Evolutionary conservation across 1,140 invertebrate genomes (phyloP).

Genomic region (Hyphantria cunea): DNA sequence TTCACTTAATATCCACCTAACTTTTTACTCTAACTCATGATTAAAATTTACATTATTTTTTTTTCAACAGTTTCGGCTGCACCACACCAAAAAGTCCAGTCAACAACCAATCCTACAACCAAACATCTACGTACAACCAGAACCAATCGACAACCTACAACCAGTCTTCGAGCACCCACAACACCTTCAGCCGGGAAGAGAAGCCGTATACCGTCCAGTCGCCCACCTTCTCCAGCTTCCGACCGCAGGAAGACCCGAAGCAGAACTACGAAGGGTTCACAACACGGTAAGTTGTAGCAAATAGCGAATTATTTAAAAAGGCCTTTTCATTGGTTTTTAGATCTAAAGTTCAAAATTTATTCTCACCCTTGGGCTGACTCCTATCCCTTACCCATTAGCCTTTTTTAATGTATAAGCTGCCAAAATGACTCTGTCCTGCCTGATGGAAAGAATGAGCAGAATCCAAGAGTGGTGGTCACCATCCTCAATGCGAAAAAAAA

Average conservation of each 20-base stretch:
- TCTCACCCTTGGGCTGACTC: no score
- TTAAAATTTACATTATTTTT: no score
- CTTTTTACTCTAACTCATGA: no score
- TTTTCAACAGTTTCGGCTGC: slow-evolving; percentile 13
- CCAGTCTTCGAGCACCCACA: slow-evolving; percentile 10
- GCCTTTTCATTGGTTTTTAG: slow-evolving; percentile 7
- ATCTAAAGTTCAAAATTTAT: neutral
- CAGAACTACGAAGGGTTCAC: slow-evolving; percentile 84
- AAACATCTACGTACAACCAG: neutral
- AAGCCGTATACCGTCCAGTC: slow-evolving; percentile 61
- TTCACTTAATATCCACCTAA: no score
- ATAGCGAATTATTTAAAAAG: neutral
- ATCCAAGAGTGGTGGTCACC: no score
- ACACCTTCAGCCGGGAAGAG: slow-evolving; percentile 34
- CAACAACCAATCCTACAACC: slow-evolving; percentile 8
- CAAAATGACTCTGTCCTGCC: no score
- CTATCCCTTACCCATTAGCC: no score
- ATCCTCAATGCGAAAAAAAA: no score
- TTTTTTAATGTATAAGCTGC: no score
- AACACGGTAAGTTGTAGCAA: slow-evolving; percentile 78
- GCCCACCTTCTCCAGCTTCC: slow-evolving; percentile 73
- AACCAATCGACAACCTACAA: slow-evolving; percentile 4
- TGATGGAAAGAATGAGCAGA: no score
- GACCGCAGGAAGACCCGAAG: slow-evolving; percentile 66
- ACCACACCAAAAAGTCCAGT: slow-evolving; percentile 27